Evolutionary conservation across 2,888 invertebrate genomes (phyloP), one percentile per base, ranked within the genome.

Genomic region (Melolontha melolontha): DNA sequence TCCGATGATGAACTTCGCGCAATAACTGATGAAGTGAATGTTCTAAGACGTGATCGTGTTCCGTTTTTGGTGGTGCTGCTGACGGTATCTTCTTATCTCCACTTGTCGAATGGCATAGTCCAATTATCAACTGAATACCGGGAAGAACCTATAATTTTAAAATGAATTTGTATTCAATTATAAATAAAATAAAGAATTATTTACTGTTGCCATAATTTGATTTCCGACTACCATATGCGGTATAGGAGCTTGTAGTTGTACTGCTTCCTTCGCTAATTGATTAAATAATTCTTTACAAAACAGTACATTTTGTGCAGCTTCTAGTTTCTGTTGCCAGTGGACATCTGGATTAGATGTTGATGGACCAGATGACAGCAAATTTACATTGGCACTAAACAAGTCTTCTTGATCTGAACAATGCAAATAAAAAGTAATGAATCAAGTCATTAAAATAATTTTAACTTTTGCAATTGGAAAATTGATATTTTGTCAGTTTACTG

Each of bases 211-310:
- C 86, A 97, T 94, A 71, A 98, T 97, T 84, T 97, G 96, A 84
- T 97, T 97, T 52, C 97, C 97, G 44, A 97, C 96, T 6, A 98
- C 97, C 88, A 98, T 94, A 78, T 97, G 97, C 0, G 97, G 97
- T 79, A 97, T 96, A 0, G 94, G 92, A 0, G 96, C 94, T 78
- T 96, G 94, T 2, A 96, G 84, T 79, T 96, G 96, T 5, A 97
- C 96, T 0, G 98, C 97, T 82, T 98, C 98, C 63, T 96, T 91
- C 0, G 97, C 97, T 64, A 98, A 84, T 77, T 97, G 93, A 72
- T 95, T 94, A 80, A 98, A 98, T 39, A 98, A 84, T 82, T 98
- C 98, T 83, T 97, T 97, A 80, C 98, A 98, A 84, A 97, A 98
- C 16, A 98, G 86, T 27, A 98, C 97, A 82, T 98, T 98, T 80